phyloP scores from a whole-genome alignment of 2,113 vertebrate species.

The Penelope pileata region DNA sequence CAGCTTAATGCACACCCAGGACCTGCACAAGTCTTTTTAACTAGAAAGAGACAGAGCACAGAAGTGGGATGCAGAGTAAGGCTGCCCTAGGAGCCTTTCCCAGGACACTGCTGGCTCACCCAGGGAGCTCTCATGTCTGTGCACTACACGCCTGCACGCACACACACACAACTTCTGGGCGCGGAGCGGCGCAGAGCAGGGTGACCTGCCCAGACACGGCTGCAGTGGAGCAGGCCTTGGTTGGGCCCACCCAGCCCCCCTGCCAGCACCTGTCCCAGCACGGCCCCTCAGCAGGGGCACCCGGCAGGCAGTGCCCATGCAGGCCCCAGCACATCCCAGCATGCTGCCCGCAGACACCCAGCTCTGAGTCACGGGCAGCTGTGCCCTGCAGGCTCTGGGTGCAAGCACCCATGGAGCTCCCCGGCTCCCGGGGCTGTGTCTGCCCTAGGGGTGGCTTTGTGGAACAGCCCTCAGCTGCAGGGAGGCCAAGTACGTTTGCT shows the following conservation, averaged over 20 bases:
- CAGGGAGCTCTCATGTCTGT: not conserved
- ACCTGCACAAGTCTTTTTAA: not conserved
- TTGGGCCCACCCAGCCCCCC: not conserved
- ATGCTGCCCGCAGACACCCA: not conserved
- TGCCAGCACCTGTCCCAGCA: not conserved
- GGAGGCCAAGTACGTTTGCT: rapidly evolving
- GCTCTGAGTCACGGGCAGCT: not conserved
- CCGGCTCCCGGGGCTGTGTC: rapidly evolving
- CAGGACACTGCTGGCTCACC: not conserved
- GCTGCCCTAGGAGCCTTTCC: not conserved
- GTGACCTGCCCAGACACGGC: not conserved
- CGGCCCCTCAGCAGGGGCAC: not conserved
- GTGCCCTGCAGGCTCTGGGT: not conserved
- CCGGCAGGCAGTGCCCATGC: not conserved
- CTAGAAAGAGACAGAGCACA: not conserved
- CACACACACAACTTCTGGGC: not conserved
- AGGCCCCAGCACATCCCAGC: not conserved
- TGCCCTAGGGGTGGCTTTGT: not conserved
- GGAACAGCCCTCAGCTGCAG: not conserved
- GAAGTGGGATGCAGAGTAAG: not conserved
- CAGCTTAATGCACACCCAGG: not conserved
- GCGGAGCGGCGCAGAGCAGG: not conserved
- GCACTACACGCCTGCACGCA: not conserved
- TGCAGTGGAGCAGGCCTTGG: not conserved
- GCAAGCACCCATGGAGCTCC: not conserved